These are phyloP conservation scores for Melieria crassipennis DNA, from an alignment of 2,888 invertebrate genomes.

Conservation along the genomic window DNA sequence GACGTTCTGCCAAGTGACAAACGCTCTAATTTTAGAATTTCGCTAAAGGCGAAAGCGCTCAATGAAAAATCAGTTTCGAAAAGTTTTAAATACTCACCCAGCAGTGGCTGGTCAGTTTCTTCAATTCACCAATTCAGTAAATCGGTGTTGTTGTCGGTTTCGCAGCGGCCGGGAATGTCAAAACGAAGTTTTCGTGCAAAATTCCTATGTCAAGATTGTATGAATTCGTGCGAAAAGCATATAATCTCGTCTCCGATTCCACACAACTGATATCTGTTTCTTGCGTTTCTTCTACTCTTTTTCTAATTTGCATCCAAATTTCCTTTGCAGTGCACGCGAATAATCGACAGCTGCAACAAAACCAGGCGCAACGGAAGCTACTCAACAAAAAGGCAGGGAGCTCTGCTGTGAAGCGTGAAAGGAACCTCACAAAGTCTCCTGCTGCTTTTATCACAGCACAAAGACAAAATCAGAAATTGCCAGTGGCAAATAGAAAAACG, in stretches of 20 bases:
- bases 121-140: neutral
- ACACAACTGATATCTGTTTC: too few species aligned
- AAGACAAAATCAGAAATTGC: neutral
- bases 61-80: too few species aligned
- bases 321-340: conserved; percentile 36
- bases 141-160: neutral
- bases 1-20: too few species aligned
- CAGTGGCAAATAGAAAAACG: too few species aligned
- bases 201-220: neutral
- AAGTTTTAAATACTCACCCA: too few species aligned
- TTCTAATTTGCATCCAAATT: neutral
- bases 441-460: conserved; percentile 40
- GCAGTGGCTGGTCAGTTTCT: too few species aligned
- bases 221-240: neutral
- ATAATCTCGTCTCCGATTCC: too few species aligned
- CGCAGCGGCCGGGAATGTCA: too few species aligned
- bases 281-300: too few species aligned
- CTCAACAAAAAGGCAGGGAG: conserved; percentile 30
- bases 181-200: too few species aligned
- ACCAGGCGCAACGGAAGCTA: conserved; percentile 3
- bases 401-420: conserved; percentile 37
- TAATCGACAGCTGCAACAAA: conserved; percentile 9
- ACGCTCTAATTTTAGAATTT: too few species aligned
- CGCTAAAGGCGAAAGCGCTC: too few species aligned
- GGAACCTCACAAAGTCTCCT: conserved; percentile 43